These are phyloP conservation scores for Stomatorhinus walkeri DNA, from an alignment of 2,797 vertebrate species.

Conservation along the genomic window DNA sequence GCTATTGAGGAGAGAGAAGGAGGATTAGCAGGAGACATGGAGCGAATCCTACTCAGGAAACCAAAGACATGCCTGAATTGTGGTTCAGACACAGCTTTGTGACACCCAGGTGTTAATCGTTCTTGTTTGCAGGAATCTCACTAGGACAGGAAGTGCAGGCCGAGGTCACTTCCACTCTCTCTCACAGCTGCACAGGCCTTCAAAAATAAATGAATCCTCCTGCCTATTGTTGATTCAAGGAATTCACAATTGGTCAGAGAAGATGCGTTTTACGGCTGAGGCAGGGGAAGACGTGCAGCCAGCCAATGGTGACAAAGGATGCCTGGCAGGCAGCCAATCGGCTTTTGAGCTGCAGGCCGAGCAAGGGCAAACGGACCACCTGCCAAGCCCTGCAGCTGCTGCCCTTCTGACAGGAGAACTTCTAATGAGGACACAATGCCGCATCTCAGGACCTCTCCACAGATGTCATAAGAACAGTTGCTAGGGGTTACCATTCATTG, in stretches of 20 bases:
- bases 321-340: background rate
- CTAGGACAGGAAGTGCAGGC: conserved; percentile 10
- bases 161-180: background rate
- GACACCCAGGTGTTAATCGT: background rate
- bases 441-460: background rate
- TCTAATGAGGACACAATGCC: conserved; percentile 8
- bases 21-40: conserved; percentile 10
- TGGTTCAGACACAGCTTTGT: background rate
- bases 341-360: background rate
- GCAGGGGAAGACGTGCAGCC: background rate
- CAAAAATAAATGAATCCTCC: background rate
- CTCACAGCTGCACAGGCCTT: conserved; percentile 1
- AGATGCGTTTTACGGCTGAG: background rate
- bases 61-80: background rate
- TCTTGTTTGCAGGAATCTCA: background rate
- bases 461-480: background rate
- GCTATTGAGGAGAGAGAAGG: conserved; percentile 42
- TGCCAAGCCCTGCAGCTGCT: conserved; percentile 8
- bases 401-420: background rate
- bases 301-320: conserved; percentile 9
- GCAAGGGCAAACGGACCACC: background rate
- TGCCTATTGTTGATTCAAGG: background rate
- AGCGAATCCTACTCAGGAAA: background rate
- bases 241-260: conserved; percentile 3
- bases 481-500: conserved; percentile 14